Conservation (phyloP, 2,113 vertebrate genomes). For the Melierax canorus region DNA sequence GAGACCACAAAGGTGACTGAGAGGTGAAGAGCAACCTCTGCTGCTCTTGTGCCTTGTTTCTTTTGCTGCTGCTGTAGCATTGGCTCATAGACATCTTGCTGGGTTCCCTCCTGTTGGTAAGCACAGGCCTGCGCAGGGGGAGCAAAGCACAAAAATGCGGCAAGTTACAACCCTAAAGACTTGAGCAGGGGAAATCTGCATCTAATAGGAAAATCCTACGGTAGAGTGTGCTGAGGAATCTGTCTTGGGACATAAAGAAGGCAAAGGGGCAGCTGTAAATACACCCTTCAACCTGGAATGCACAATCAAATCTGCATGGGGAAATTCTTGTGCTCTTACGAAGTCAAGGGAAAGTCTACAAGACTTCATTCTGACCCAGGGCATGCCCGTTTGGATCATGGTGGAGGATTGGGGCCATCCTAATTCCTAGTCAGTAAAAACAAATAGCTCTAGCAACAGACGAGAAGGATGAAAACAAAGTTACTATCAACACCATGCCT, state of each 20-base stretch:
- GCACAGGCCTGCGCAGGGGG: neutral
- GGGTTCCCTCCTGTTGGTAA: neutral
- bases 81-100: neutral
- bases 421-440: conserved; percentile 18
- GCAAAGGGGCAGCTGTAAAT: neutral
- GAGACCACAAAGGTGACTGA: conserved; percentile 23
- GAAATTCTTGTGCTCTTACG: neutral
- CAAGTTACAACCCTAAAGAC: neutral
- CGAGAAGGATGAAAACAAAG: neutral
- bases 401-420: neutral
- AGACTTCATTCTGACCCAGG: neutral
- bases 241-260: neutral
- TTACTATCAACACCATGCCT: conserved; percentile 15
- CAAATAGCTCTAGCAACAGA: conserved; percentile 12
- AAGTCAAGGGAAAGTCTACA: neutral
- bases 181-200: neutral
- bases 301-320: neutral
- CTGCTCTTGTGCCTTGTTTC: neutral
- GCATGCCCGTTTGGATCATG: fast-evolving
- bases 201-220: neutral
- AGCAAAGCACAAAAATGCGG: neutral
- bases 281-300: neutral
- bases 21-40: neutral
- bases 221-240: neutral
- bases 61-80: neutral